Percentiles rank a stretch among this genome's conserved stretches.
These are phyloP conservation scores for Philereme vetulata DNA, from an alignment of 2,888 invertebrate genomes.

Conservation along the genomic window DNA sequence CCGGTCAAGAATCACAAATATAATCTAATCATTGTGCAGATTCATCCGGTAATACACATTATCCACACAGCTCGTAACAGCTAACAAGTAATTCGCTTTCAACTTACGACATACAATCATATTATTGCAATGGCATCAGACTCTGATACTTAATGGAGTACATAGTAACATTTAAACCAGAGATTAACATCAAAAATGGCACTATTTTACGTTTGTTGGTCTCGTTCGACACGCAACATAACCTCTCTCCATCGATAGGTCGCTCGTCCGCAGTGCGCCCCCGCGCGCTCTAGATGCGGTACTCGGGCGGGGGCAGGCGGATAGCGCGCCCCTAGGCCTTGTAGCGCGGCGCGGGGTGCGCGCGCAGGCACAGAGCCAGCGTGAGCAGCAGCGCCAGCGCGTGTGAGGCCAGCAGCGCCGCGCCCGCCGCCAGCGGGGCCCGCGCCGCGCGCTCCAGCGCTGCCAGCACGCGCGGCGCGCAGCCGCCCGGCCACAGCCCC, in stretches of 20 bases:
- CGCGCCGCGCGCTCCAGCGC: conserved; percentile 53
- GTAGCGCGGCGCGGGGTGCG: conserved; percentile 54
- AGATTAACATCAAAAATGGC: too few relatives aligned
- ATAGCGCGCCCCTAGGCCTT: conserved; percentile 55
- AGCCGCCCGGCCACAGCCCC: conserved; percentile 54
- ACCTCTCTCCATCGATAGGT: too few relatives aligned
- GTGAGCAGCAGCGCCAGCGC: conserved; percentile 66
- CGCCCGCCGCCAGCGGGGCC: conserved; percentile 59
- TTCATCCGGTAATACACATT: neutral
- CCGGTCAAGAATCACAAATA: neutral
- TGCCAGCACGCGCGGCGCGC: conserved; percentile 57
- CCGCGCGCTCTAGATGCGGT: conserved; percentile 2
- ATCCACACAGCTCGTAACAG: too few relatives aligned
- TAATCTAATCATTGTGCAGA: neutral
- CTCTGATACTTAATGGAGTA: too few relatives aligned
- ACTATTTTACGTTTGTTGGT: too few relatives aligned
- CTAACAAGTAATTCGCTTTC: too few relatives aligned
- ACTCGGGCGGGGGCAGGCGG: conserved; percentile 13
- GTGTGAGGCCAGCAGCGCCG: conserved; percentile 65
- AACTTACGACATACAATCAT: too few relatives aligned
- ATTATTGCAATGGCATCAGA: too few relatives aligned
- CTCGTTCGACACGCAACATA: too few relatives aligned
- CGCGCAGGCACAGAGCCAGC: conserved; percentile 67
- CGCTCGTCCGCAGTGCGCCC: neutral
- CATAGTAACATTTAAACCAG: too few relatives aligned